phyloP scores from a whole-genome alignment of 2,113 vertebrate genomes.

The Scortum barcoo region DNA sequence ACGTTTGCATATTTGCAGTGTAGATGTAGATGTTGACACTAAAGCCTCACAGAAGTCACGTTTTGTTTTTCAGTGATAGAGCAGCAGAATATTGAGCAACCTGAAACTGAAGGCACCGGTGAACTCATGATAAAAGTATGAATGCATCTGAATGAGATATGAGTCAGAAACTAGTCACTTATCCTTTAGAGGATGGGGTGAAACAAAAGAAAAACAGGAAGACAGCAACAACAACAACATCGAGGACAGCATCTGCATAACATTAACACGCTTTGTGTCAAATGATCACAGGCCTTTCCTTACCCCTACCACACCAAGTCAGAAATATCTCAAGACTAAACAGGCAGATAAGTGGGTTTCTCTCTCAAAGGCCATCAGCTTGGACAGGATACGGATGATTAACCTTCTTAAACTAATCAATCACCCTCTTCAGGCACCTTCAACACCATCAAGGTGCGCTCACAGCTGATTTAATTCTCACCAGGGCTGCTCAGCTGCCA shows the following conservation, averaged over 20 bases:
- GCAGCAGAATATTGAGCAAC: constrained; percentile 8
- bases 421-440: not conserved
- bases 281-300: not conserved
- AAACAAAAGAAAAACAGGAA: not conserved
- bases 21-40: not conserved
- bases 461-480: constrained; percentile 8
- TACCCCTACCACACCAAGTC: not conserved
- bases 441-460: constrained; percentile 9
- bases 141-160: not conserved
- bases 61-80: not conserved
- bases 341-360: constrained; percentile 1
- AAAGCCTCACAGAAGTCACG: not conserved
- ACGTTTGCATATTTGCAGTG: not conserved
- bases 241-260: not conserved
- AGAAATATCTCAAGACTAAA: not conserved
- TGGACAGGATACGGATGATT: constrained; percentile 19
- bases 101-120: not conserved
- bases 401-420: constrained; percentile 14
- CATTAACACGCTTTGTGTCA: not conserved
- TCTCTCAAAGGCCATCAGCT: constrained; percentile 17
- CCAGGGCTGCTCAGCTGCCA: constrained; percentile 9
- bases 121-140: not conserved
- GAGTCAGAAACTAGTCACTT: not conserved
- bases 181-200: not conserved
- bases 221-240: not conserved